These are phyloP conservation scores for Lampris megalopsis DNA, from an alignment of 2,113 vertebrate genomes.

Conservation along the genomic window DNA sequence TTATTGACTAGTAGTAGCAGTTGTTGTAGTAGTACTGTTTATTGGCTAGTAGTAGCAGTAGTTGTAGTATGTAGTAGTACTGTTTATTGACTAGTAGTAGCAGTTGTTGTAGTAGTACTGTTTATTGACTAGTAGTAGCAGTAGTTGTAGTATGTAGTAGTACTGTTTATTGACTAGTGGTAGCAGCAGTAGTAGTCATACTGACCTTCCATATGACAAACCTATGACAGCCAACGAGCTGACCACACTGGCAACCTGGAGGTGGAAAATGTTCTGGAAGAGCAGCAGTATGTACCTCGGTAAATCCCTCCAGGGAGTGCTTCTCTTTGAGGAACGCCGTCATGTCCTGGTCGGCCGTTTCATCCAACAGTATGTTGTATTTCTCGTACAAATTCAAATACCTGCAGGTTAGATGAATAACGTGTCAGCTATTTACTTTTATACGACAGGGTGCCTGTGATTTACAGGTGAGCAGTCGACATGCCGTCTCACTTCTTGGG, in stretches of 20 bases:
- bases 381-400: constrained; percentile 89
- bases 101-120: no score
- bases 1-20: no score
- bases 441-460: no score
- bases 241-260: not conserved
- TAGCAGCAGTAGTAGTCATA: not conserved
- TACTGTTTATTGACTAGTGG: no score
- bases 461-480: not conserved
- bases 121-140: no score
- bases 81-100: no score
- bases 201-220: not conserved
- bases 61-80: no score
- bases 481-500: constrained; percentile 84
- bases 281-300: constrained; percentile 72
- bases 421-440: no score
- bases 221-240: not conserved
- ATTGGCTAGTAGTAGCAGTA: no score
- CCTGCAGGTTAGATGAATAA: constrained; percentile 72
- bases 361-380: constrained; percentile 86
- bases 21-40: no score
- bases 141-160: no score
- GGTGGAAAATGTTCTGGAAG: not conserved
- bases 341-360: constrained; percentile 79
- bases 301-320: constrained; percentile 84
- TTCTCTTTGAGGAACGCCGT: constrained; percentile 83